A percentile compares a stretch with the other conserved stretches of the same genome.
These are phyloP conservation scores for Acronicta psi DNA, from an alignment of 2,888 invertebrate genomes.

Conservation along the genomic window DNA sequence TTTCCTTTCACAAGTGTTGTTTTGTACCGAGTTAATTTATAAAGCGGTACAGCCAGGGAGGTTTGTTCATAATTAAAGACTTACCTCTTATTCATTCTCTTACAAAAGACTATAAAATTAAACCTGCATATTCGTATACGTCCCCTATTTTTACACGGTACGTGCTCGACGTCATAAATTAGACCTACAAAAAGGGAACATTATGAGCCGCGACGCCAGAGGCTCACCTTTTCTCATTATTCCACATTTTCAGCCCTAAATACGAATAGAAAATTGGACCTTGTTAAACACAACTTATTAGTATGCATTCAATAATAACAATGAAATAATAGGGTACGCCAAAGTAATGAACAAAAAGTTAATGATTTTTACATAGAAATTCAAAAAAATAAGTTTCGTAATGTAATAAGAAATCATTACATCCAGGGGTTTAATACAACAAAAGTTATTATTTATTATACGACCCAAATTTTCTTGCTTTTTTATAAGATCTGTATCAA, in stretches of 20 bases:
- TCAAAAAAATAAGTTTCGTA: conserved; percentile 3
- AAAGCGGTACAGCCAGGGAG: conserved; percentile 63
- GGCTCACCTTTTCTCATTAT: conserved; percentile 77
- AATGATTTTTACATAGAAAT: conserved; percentile 10
- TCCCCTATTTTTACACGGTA: conserved; percentile 77
- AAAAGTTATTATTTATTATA: conserved; percentile 24
- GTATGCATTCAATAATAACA: conserved; percentile 55
- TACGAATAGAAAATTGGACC: conserved; percentile 65
- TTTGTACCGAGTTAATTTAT: conserved; percentile 72
- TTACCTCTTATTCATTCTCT: conserved; percentile 78
- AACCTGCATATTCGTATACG: conserved; percentile 81
- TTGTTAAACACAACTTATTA: conserved; percentile 60
- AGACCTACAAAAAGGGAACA: conserved; percentile 80
- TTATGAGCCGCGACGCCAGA: conserved; percentile 74
- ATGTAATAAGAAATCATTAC: conserved; percentile 12
- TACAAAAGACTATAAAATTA: conserved; percentile 81
- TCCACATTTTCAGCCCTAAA: conserved; percentile 68
- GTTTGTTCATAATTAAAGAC: conserved; percentile 81
- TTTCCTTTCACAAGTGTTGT: conserved; percentile 65
- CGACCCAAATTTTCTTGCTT: conserved; percentile 20
- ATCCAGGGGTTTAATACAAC: conserved; percentile 14
- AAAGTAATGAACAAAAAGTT: conserved; percentile 5
- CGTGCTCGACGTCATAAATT: conserved; percentile 81
- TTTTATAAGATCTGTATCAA: conserved; percentile 22
- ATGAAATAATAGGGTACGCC: conserved; percentile 24